Evolutionary conservation across 2,888 invertebrate genomes (phyloP).

Genomic region (Orthonychiurus folsomi): DNA sequence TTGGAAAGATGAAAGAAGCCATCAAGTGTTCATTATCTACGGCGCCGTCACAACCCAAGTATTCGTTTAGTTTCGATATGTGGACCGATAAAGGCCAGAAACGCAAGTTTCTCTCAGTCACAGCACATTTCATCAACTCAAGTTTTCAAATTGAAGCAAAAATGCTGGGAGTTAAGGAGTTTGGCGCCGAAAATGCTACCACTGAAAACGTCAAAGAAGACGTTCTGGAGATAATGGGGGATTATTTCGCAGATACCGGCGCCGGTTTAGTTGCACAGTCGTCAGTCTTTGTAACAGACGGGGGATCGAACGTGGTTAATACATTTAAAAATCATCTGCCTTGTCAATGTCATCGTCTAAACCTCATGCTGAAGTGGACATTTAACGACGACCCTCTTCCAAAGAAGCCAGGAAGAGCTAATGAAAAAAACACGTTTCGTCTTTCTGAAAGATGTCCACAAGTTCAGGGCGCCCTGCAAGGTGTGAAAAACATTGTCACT

Average conservation of each 20-base stretch:
- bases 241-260: background rate
- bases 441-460: background rate
- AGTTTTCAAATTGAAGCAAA: conserved; percentile 1
- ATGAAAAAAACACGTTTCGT: background rate
- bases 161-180: conserved; percentile 6
- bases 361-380: background rate
- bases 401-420: background rate
- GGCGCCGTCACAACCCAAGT: background rate
- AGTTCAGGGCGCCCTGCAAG: background rate
- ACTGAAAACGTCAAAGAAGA: background rate
- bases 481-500: background rate
- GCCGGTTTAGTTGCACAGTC: background rate
- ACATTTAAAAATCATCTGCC: conserved; percentile 3
- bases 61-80: conserved; percentile 3
- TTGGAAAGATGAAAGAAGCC: background rate
- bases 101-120: conserved; percentile 8
- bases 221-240: background rate
- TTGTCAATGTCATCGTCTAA: conserved; percentile 1
- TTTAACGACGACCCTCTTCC: background rate
- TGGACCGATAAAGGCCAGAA: conserved; percentile 9
- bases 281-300: background rate
- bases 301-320: background rate
- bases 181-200: background rate
- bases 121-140: background rate
- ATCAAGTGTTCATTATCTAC: background rate